A percentile compares a stretch with the other conserved stretches of the same genome.
Evolutionary conservation across 2,113 vertebrate species (phyloP).

Genomic region (Hippocampus abdominalis): DNA sequence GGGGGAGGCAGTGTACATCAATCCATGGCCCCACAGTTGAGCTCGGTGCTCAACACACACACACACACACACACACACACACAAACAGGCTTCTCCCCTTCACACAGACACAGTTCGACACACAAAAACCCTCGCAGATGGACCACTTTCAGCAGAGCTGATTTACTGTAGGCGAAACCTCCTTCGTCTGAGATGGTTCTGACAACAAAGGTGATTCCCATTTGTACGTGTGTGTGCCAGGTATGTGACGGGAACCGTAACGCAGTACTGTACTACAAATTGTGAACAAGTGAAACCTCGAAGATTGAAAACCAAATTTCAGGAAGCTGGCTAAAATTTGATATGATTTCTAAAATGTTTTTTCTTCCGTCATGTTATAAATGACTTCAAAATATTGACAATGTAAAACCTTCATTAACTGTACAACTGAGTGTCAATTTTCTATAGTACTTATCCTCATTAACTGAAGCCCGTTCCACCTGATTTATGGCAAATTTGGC

Average conservation of each 20-base stretch:
- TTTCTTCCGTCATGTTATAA: background rate
- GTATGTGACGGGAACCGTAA: background rate
- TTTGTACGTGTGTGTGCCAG: constrained; percentile 30
- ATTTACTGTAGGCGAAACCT: constrained; percentile 66
- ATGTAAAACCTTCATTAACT: background rate
- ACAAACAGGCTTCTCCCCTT: constrained; percentile 8
- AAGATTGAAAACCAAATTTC: background rate
- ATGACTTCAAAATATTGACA: background rate
- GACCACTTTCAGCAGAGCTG: constrained; percentile 52
- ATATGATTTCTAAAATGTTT: background rate
- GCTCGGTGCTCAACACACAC: constrained; percentile 47
- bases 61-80: constrained; percentile 9
- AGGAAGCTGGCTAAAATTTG: background rate
- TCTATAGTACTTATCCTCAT: no score
- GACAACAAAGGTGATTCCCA: constrained; percentile 71
- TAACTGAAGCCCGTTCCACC: no score
- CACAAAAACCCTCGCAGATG: constrained; percentile 48
- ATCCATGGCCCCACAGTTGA: constrained; percentile 70
- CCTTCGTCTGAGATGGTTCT: constrained; percentile 74
- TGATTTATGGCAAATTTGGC: no score
- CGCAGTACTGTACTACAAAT: no score
- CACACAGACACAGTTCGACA: constrained; percentile 40
- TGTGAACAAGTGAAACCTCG: background rate
- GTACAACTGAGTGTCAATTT: no score
- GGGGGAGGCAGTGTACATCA: constrained; percentile 72